Base-by-base conservation (phyloP, 1,140 invertebrate genomes). In the Lordiphosa collinella region DNA sequence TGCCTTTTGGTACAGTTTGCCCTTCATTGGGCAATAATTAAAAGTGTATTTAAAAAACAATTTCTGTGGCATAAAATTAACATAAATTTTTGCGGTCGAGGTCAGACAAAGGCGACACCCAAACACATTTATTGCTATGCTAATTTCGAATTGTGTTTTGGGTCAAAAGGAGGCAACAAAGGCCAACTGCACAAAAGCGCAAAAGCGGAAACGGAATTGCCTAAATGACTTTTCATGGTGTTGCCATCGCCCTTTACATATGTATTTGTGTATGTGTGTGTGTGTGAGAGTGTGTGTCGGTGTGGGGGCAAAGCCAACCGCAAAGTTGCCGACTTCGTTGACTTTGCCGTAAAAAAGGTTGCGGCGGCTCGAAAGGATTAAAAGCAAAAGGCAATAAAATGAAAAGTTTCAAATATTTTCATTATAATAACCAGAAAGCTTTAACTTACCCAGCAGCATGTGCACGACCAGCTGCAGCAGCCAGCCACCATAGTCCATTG, bases 361-460 rank as follows among this genome's bases (percentile, higher is more conserved):
- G 31, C 49, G 34, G 54, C 66, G 37, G 71, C 78, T 72, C 63
- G 52, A 84, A 72, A 70, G 78, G 78, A 82, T 82, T 82, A 82
- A 78, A 84, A 82, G 78, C 72, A 82, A 84, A 82, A 76, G 78
- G 78, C 78, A 82, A 82, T 84, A 84, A 84, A 82, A 82, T 78
- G 60, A 82, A 82, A 82, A 82, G 63, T 84, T 82, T 82, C 53
- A 73, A 82, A 82, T 84, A 82, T 82, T 76, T 80, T 74, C 79
- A 69, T 82, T 84, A 84, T 78, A 72, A 61, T 50, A 35, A 38
- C 13, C 18, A 37, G 16, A 13, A 10, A 13, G 35, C 63, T 66
- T 68, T 68, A 71, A 82, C 76, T 82, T 61, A 82, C 76, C 76
- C 78, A 82, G 50, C 44, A 82, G 76, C 72, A 68, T 58, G 58